Base-by-base conservation (phyloP, 2,888 invertebrate genomes). In the Drosophila atroscutellata region DNA sequence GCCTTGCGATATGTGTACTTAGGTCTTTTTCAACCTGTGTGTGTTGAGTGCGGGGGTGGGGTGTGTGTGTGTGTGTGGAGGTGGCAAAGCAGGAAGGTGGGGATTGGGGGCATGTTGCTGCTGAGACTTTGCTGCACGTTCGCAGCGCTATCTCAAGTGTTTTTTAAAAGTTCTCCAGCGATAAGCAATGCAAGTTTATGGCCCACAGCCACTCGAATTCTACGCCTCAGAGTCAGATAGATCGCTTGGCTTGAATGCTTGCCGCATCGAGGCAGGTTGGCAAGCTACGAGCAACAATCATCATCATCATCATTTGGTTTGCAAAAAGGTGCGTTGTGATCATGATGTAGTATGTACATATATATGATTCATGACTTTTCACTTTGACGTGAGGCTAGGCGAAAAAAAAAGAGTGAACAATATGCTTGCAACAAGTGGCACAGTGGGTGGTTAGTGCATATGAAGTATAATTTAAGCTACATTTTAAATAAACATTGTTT, bases 291-390 rank as follows among this genome's bases (percentile, higher is more conserved):
- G 57, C 13, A n/a, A 39, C 50, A 57, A 28, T 20, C 47, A 66
- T 57, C 68, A 56, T 60, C 49, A 79, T 67, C 59, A 75, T 75
- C 67, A 72, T 74, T 74, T 71, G 63, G 77, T 62, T 77, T n/a
- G 74, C 83, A 75, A 67, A 45, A 80, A 83, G 78, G 86, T 73
- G 77, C 75, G 70, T 80, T 82, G 69, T 80, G 83, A 75, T 76
- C 81, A 80, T 86, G 74, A 78, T 86, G 89, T 73, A 81, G 86
- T 74, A 81, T 83, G 60, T 66, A 61, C 73, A 83, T 79, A 54
- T 67, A 66, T 72, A 79, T 83, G 85, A 90, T 89, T 88, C 85
- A 90, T 90, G 90, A 83, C 87, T 89, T 90, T 89, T 89, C 89
- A 85, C 85, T 85, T 89, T 86, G 76, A 77, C 73, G 79, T 69